Conservation (phyloP, 2,797 vertebrate species). For the Clarias platycephalus region DNA sequence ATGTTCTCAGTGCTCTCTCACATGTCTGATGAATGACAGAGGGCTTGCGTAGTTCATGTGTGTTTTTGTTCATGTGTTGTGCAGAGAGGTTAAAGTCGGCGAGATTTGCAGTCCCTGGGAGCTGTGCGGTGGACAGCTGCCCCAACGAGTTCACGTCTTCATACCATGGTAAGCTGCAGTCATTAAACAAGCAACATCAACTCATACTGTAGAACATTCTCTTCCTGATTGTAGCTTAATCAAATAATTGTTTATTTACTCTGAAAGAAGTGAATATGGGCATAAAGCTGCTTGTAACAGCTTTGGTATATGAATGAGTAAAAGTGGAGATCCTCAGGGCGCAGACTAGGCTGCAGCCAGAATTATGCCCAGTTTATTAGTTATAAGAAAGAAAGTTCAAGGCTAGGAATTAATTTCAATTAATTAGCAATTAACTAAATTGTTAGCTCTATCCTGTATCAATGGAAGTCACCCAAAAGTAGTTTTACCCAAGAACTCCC, state of each 20-base stretch:
- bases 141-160: not conserved
- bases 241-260: not conserved
- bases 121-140: constrained; percentile 28
- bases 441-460: not conserved
- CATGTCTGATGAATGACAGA: not conserved
- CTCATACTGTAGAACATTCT: not conserved
- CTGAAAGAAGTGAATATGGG: not conserved
- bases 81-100: constrained; percentile 32
- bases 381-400: not conserved
- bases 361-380: not conserved
- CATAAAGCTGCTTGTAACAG: not conserved
- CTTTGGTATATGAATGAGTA: not conserved
- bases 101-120: constrained; percentile 1
- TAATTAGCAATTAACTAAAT: not conserved
- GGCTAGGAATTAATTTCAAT: not conserved
- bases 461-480: too few relatives aligned
- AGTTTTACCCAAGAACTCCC: too few relatives aligned
- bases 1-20: not conserved
- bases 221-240: not conserved
- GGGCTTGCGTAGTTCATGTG: not conserved
- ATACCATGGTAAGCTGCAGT: constrained; percentile 26
- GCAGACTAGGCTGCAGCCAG: not conserved
- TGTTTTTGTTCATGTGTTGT: constrained; percentile 28
- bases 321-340: not conserved
- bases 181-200: not conserved